These are phyloP conservation scores for Schizopygopsis pylzovi DNA, from an alignment of 2,797 vertebrate genomes.

Conservation along the genomic window DNA sequence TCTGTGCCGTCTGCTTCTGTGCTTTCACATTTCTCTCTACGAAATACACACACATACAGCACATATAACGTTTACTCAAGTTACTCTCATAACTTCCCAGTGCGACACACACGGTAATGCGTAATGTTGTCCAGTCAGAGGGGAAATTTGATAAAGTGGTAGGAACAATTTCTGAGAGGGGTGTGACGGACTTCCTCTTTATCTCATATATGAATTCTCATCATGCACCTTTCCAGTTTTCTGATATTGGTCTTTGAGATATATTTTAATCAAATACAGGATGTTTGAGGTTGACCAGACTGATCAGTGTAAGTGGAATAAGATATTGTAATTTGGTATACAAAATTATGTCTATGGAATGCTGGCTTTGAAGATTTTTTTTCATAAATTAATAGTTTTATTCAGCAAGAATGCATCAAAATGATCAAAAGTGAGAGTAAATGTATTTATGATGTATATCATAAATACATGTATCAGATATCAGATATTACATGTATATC, in stretches of 20 bases:
- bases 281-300: conserved; percentile 74
- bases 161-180: conserved; percentile 62
- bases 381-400: not conserved
- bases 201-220: conserved; percentile 23
- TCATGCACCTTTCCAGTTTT: conserved; percentile 44
- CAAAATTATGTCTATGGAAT: too few species aligned
- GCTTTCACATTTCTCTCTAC: conserved; percentile 52
- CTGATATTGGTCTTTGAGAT: conserved; percentile 60
- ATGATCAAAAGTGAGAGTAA: not conserved
- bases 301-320: not conserved
- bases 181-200: conserved; percentile 50
- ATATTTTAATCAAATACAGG: conserved; percentile 74
- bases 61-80: conserved; percentile 10
- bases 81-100: conserved; percentile 56
- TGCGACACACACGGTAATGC: conserved; percentile 35
- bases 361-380: not conserved
- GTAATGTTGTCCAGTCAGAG: conserved; percentile 63
- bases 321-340: not conserved
- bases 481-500: too few species aligned
- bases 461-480: too few species aligned
- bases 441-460: not conserved
- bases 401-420: not conserved
- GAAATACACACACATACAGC: conserved; percentile 28
- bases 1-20: conserved; percentile 57
- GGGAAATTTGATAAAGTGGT: conserved; percentile 56